Base-by-base conservation (phyloP, 2,888 invertebrate genomes). In the Agrochola lota region DNA sequence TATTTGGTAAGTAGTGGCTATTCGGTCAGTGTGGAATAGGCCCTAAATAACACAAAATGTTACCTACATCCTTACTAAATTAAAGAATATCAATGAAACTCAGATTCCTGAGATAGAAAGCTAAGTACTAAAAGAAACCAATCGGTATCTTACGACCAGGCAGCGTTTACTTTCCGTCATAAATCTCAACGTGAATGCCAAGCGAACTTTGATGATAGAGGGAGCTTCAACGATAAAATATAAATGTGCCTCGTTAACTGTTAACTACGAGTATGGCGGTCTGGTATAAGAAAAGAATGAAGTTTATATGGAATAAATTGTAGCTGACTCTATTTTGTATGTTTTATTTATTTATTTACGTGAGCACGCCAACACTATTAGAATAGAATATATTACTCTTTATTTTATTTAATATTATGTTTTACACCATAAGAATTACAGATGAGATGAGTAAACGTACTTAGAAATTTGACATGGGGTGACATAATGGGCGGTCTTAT, bases 121-220 rank as follows among this genome's bases (percentile, higher is more conserved):
- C 74, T 76, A 67, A 75, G 70, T 78, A 74, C 64, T 83, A 78
- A 57, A 91, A 84, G 85, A 86, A 90, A 89, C 82, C 89, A 88
- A 90, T 90, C 77, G 77, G 84, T 88, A 88, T 87, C 85, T 86
- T 84, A 80, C 87, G 89, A 90, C 88, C 87, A 85, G 70, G 72
- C 49, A 74, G 75, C 89, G 86, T 91, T 91, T 90, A 92, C 64
- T 89, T 89, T 88, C 78, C 83, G 84, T 89, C 92, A 90, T 94
- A 93, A 94, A 93, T 91, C 90, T 86, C 85, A 83, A 86, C 90
- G 90, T 89, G 90, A 90, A 90, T 89, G 89, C 88, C 85, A 85
- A 91, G 90, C 89, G 86, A 89, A 90, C 89, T 91, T 92, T 93
- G 90, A 92, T 90, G 89, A 91, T 88, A 71, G 77, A 84, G 83